phyloP scores from a whole-genome alignment of 2,797 vertebrate genomes.

The Rhinogobio ventralis region DNA sequence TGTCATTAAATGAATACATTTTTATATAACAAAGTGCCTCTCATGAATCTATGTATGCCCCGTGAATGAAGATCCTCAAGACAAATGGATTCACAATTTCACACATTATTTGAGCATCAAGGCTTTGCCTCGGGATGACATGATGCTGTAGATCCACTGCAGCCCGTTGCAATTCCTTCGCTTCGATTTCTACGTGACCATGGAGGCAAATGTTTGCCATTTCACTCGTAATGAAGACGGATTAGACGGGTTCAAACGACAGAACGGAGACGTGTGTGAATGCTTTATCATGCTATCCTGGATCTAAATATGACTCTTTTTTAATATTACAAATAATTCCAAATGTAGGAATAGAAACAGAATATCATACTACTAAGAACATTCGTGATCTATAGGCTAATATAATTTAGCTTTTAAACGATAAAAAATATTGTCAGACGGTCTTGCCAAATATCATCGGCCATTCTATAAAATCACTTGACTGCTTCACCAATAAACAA shows the following conservation, averaged over 20 bases:
- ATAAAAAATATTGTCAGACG: background rate
- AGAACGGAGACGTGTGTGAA: background rate
- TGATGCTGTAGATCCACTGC: background rate
- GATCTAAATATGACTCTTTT: background rate
- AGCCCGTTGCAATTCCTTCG: background rate
- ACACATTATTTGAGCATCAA: background rate
- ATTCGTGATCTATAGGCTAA: background rate
- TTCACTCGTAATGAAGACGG: background rate
- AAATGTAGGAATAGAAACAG: background rate
- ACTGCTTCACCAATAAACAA: background rate
- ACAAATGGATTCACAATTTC: slow-evolving; percentile 11
- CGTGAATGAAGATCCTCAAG: background rate
- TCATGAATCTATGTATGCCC: slow-evolving; percentile 3
- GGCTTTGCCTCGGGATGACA: slow-evolving; percentile 8
- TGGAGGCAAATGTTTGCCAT: background rate
- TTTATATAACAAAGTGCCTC: slow-evolving; percentile 62
- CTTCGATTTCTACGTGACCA: background rate
- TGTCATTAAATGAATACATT: slow-evolving; percentile 84
- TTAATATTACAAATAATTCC: background rate
- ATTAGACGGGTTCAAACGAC: slow-evolving; percentile 13
- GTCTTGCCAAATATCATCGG: background rate
- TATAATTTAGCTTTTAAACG: background rate
- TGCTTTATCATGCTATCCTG: background rate
- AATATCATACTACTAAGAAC: background rate
- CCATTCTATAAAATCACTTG: background rate